phyloP scores from a whole-genome alignment of 2,888 invertebrate species.

The Agrenia bidenticulata region DNA sequence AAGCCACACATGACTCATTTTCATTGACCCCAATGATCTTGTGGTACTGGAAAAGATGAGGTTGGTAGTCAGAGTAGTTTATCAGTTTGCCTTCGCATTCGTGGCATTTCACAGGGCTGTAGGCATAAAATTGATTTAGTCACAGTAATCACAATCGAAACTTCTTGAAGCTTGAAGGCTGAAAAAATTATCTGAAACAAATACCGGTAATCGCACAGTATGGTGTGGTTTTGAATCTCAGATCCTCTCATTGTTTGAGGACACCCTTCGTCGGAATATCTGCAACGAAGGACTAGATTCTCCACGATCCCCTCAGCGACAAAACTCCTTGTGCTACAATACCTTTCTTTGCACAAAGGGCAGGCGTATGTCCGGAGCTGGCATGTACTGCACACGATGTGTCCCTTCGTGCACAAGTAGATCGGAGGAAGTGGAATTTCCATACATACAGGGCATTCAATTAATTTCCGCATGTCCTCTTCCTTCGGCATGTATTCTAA shows the following conservation, averaged over 20 bases:
- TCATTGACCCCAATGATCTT: slow-evolving; percentile 35
- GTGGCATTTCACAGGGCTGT: slow-evolving; percentile 39
- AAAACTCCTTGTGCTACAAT: slow-evolving; percentile 41
- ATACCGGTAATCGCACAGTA: slow-evolving; percentile 40
- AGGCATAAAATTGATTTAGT: too few relatives aligned
- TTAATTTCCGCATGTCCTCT: slow-evolving; percentile 40
- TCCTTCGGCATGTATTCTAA: slow-evolving; percentile 33
- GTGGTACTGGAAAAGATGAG: slow-evolving; percentile 39
- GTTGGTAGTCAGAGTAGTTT: slow-evolving; percentile 31
- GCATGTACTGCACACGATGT: slow-evolving; percentile 43
- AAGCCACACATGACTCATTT: slow-evolving; percentile 34
- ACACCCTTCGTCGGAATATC: slow-evolving; percentile 40
- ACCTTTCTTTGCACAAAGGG: slow-evolving; percentile 41
- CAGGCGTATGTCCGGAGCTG: slow-evolving; percentile 37
- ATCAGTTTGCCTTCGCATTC: slow-evolving; percentile 41
- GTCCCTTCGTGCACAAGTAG: slow-evolving; percentile 42
- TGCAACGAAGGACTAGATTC: slow-evolving; percentile 38
- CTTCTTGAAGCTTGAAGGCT: too few relatives aligned
- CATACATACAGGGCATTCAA: slow-evolving; percentile 45
- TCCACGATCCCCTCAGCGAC: slow-evolving; percentile 48
- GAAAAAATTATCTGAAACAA: too few relatives aligned
- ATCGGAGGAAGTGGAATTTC: slow-evolving; percentile 47
- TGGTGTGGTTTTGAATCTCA: slow-evolving; percentile 32
- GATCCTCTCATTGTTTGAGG: slow-evolving; percentile 31
- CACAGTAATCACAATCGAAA: too few relatives aligned